Percentiles rank a stretch among this genome's conserved stretches.
phyloP scores from a whole-genome alignment of 2,797 vertebrate species.

The Danio kyathit region DNA sequence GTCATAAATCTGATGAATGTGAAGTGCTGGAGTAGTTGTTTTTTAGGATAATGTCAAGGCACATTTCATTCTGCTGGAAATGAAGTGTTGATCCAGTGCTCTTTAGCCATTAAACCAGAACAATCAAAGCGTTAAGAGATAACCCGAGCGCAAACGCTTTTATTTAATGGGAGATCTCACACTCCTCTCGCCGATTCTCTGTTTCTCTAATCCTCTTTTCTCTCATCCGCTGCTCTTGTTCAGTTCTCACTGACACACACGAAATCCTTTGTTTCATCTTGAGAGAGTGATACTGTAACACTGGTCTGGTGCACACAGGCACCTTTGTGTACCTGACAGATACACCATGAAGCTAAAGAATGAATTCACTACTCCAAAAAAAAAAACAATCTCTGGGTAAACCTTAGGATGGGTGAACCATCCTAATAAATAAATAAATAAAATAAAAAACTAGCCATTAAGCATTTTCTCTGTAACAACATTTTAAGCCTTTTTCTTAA shows the following conservation, averaged over 20 bases:
- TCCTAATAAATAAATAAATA: background rate
- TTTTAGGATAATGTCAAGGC: conserved; percentile 25
- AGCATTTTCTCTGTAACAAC: no score
- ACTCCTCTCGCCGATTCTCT: conserved; percentile 18
- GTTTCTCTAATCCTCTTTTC: conserved; percentile 38
- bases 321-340: background rate
- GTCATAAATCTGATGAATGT: conserved; percentile 33
- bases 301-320: background rate
- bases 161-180: conserved; percentile 47
- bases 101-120: conserved; percentile 44
- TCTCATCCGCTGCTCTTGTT: conserved; percentile 29
- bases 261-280: conserved; percentile 45
- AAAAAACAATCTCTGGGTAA: background rate
- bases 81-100: conserved; percentile 34
- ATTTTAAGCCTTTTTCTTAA: no score
- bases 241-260: conserved; percentile 32
- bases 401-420: background rate
- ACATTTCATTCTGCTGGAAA: conserved; percentile 36
- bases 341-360: background rate
- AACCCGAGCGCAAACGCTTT: conserved; percentile 39
- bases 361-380: background rate
- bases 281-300: conserved; percentile 14
- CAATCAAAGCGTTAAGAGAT: conserved; percentile 46
- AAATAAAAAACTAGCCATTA: background rate
- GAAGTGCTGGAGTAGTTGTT: conserved; percentile 2